Evolutionary conservation across 1,140 invertebrate species (phyloP), one percentile per base, ranked within the genome.

Genomic region (Pseudomyrmex cubaensis): DNA sequence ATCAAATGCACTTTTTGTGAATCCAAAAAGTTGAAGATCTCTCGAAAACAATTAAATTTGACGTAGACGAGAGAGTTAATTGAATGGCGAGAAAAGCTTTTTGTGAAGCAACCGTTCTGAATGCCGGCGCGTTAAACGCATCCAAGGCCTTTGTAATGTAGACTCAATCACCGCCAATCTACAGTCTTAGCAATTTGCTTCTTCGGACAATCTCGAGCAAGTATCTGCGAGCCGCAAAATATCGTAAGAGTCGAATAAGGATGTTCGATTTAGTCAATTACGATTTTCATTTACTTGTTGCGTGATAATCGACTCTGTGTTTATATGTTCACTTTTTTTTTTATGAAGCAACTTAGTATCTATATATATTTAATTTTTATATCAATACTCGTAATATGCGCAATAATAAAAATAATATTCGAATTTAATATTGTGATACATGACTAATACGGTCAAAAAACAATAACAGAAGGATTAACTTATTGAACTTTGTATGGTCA

Each of bases 91-190:
- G 66, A 70, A 66, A 61, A 59, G 2, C 56, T 25, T 70, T 72
- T 59, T 66, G 78, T 44, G 77, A 46, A 84, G 57, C 67, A 85
- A 84, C 72, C 61, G 77, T 75, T 46, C 64, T 78, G 72, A 82
- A 77, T 78, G 44, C 82, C 76, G 56, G 54, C 67, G 75, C 69
- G 87, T 80, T 83, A 67, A 84, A 62, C 76, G 86, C 78, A 84
- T 90, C 8, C 92, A 92, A 92, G 92, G 92, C 48, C 91, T 92
- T 92, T 89, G 83, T 69, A 92, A 92, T 92, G 85, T 92, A 92
- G 82, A 82, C 85, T 85, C 90, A 92, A 92, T 92, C 91, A 91
- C 87, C 77, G 78, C 66, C 89, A 92, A 92, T 92, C 87, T 91
- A 90, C 88, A 82, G 85, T 89, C 82, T 88, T 84, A 84, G 73